These are phyloP conservation scores for Aphyosemion australe DNA, from an alignment of 2,113 vertebrate genomes.

Conservation along the genomic window DNA sequence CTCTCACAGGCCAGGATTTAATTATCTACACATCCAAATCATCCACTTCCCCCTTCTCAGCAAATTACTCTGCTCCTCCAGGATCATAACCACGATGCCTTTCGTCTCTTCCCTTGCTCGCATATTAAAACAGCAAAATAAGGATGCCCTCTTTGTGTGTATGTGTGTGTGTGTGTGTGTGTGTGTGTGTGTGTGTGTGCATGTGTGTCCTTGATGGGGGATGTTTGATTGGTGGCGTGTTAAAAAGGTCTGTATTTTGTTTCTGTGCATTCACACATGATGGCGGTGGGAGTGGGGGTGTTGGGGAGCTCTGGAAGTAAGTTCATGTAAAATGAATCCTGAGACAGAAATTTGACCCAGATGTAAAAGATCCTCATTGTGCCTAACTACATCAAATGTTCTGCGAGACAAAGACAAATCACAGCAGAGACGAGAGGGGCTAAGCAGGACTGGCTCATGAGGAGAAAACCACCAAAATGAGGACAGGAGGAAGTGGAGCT, in stretches of 20 bases:
- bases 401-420: constrained; percentile 44
- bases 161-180: neutral
- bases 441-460: constrained; percentile 46
- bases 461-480: constrained; percentile 31
- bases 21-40: constrained; percentile 72
- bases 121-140: constrained; percentile 52
- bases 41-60: constrained; percentile 62
- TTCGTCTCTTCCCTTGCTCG: constrained; percentile 34
- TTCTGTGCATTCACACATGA: constrained; percentile 6
- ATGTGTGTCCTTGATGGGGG: constrained; percentile 1
- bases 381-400: constrained; percentile 55
- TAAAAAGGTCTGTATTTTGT: constrained; percentile 33
- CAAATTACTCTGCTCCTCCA: constrained; percentile 69
- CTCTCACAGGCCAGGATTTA: constrained; percentile 74
- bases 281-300: constrained; percentile 2
- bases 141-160: constrained; percentile 19
- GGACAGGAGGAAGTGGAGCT: constrained; percentile 9
- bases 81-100: constrained; percentile 60
- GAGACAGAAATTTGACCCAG: constrained; percentile 69
- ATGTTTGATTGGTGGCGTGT: constrained; percentile 12
- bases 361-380: constrained; percentile 58
- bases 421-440: constrained; percentile 42
- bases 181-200: too few species aligned
- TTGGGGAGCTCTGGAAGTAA: constrained; percentile 51
- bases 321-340: constrained; percentile 65